phyloP scores from a whole-genome alignment of 2,888 invertebrate genomes.

The Hetaerina titia region DNA sequence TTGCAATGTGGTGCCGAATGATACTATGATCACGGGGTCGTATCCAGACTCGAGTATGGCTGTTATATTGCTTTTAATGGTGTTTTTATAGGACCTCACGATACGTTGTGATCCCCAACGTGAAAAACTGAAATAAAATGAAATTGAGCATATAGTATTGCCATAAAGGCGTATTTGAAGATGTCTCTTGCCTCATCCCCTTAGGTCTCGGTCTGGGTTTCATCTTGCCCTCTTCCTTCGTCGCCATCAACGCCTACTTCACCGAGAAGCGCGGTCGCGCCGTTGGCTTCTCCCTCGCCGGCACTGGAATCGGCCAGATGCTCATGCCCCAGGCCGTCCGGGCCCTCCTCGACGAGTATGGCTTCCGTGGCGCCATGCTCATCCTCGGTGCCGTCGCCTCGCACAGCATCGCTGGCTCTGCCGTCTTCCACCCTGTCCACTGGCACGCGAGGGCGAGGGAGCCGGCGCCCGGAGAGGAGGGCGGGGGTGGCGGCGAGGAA shows the following conservation, averaged over 20 bases:
- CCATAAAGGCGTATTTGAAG: too few relatives aligned
- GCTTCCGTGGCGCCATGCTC: constrained; percentile 77
- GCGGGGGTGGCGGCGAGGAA: background rate
- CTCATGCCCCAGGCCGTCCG: constrained; percentile 85
- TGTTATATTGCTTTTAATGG: too few relatives aligned
- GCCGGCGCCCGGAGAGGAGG: background rate
- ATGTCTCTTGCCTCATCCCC: constrained; percentile 68
- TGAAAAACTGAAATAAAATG: too few relatives aligned
- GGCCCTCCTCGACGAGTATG: constrained; percentile 82
- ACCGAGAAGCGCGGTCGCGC: constrained; percentile 84
- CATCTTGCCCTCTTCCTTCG: constrained; percentile 85
- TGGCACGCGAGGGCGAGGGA: constrained; percentile 75
- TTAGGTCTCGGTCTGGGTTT: constrained; percentile 85
- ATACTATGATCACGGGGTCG: too few relatives aligned
- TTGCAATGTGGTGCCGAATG: too few relatives aligned
- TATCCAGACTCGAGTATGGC: too few relatives aligned
- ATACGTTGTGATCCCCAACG: too few relatives aligned
- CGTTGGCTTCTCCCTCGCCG: constrained; percentile 87
- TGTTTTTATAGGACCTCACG: too few relatives aligned
- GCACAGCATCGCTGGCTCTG: constrained; percentile 62
- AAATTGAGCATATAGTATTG: too few relatives aligned
- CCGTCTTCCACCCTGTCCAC: constrained; percentile 81
- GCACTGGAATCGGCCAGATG: constrained; percentile 87
- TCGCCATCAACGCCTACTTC: constrained; percentile 86
- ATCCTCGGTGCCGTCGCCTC: constrained; percentile 54